Evolutionary conservation across 2,888 invertebrate genomes (phyloP).

Genomic region (Plagodis pulveraria): DNA sequence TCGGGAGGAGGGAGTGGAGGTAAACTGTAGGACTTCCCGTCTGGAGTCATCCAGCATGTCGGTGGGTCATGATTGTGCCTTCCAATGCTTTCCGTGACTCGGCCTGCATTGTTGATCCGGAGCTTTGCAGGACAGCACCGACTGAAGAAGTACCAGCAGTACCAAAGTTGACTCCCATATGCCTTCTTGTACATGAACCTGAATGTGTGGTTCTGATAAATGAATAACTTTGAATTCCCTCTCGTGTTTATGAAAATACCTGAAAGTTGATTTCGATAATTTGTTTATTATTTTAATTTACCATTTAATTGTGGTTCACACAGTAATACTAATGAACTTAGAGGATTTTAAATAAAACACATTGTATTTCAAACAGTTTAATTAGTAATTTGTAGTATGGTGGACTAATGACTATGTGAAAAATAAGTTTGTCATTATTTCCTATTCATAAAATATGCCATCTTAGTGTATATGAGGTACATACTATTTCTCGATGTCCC

Average conservation of each 20-base stretch:
- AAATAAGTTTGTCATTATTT: no score
- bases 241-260: constrained; percentile 81
- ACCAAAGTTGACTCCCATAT: constrained; percentile 81
- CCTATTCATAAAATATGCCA: no score
- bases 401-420: no score
- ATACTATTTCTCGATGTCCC: no score
- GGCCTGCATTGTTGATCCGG: constrained; percentile 74
- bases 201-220: constrained; percentile 81
- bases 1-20: constrained; percentile 65
- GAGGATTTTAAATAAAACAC: background rate
- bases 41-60: constrained; percentile 81
- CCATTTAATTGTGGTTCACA: no score
- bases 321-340: no score
- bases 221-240: constrained; percentile 79
- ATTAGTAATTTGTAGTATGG: background rate
- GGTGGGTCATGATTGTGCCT: constrained; percentile 79
- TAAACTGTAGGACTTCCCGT: constrained; percentile 76
- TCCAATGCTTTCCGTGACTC: constrained; percentile 78
- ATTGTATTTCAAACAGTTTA: background rate
- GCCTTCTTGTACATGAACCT: constrained; percentile 82
- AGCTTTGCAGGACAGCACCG: constrained; percentile 78
- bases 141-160: constrained; percentile 82
- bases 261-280: constrained; percentile 55
- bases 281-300: constrained; percentile 6
- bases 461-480: no score